These are phyloP conservation scores for Sweltsa coloradensis DNA, from an alignment of 1,140 invertebrate species.

Conservation along the genomic window DNA sequence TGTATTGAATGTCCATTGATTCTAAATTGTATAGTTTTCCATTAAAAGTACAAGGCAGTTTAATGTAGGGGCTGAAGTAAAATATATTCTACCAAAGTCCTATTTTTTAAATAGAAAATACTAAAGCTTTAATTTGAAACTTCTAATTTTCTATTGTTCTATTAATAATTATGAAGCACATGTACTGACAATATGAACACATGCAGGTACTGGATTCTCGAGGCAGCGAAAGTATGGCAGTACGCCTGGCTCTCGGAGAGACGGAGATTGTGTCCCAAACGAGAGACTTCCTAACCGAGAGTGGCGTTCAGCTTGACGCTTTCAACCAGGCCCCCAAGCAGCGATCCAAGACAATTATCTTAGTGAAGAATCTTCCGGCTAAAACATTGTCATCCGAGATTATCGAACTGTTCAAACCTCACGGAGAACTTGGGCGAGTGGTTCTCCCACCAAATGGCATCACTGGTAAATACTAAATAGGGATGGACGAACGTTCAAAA, in stretches of 20 bases:
- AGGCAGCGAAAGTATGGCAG: constrained; percentile 62
- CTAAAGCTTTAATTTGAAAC: too few relatives aligned
- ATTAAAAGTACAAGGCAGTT: too few relatives aligned
- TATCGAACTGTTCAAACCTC: constrained; percentile 56
- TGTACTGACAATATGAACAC: too few relatives aligned
- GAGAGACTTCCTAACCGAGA: constrained; percentile 72
- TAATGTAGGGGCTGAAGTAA: too few relatives aligned
- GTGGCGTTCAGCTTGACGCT: constrained; percentile 78
- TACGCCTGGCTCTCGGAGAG: constrained; percentile 89
- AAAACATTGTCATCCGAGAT: constrained; percentile 62
- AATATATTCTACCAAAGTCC: too few relatives aligned
- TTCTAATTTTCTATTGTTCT: too few relatives aligned
- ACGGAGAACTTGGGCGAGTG: constrained; percentile 67
- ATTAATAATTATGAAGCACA: too few relatives aligned
- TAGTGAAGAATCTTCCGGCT: constrained; percentile 92
- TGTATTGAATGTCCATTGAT: too few relatives aligned
- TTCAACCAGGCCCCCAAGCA: constrained; percentile 61
- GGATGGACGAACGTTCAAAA: too few relatives aligned
- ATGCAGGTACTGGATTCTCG: constrained; percentile 6
- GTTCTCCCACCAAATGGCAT: constrained; percentile 80
- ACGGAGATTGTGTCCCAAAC: constrained; percentile 90
- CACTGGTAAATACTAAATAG: constrained; percentile 42
- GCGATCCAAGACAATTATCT: constrained; percentile 82
- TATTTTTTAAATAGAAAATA: too few relatives aligned
- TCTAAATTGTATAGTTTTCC: too few relatives aligned